Evolutionary conservation across 2,888 invertebrate species (phyloP).

Genomic region (Scrobipalpa atriplicella): DNA sequence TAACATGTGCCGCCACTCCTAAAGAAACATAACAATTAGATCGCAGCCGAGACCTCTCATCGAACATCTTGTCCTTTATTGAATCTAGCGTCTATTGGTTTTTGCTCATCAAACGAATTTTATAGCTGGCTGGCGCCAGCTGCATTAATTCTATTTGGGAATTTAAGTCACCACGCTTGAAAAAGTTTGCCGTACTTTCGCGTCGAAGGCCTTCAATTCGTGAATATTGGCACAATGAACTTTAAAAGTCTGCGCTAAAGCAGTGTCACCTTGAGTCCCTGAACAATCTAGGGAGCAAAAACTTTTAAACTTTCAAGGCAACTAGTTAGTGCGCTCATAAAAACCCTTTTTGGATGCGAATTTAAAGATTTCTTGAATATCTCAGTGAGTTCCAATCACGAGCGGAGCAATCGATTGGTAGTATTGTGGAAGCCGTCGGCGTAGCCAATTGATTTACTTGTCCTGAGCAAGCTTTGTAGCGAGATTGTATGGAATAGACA

Average conservation of each 20-base stretch:
- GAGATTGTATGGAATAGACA: conserved; percentile 51
- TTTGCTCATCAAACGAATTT: conserved; percentile 15
- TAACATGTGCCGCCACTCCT: conserved; percentile 54
- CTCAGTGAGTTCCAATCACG: conserved; percentile 54
- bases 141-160: conserved; percentile 12
- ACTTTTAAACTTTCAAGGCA: conserved; percentile 26
- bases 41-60: conserved; percentile 46
- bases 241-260: conserved; percentile 30
- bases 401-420: conserved; percentile 45
- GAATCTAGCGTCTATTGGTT: conserved; percentile 17
- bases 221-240: conserved; percentile 28
- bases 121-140: conserved; percentile 18
- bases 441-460: conserved; percentile 63
- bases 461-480: conserved; percentile 48
- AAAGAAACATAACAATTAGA: conserved; percentile 66
- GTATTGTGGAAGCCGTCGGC: conserved; percentile 52
- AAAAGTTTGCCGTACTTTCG: not conserved
- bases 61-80: conserved; percentile 13
- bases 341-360: conserved; percentile 15
- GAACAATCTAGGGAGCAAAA: conserved; percentile 8
- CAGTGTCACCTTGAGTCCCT: conserved; percentile 7
- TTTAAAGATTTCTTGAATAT: conserved; percentile 38
- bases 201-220: conserved; percentile 6
- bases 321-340: not conserved
- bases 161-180: conserved; percentile 7